These are phyloP conservation scores for Hirudinaria manillensis DNA, from an alignment of 2,888 invertebrate species.

Conservation along the genomic window DNA sequence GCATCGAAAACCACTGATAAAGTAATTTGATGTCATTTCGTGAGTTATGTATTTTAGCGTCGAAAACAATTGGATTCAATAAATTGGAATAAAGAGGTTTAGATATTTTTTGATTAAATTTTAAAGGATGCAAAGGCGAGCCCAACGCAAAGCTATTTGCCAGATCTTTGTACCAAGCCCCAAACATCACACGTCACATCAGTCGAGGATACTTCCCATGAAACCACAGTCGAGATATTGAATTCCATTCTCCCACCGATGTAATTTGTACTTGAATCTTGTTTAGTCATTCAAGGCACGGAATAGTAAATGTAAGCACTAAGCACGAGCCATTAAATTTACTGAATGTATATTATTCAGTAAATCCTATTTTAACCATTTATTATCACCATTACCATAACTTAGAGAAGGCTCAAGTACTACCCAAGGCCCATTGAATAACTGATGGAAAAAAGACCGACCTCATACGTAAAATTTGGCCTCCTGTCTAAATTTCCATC, in stretches of 20 bases:
- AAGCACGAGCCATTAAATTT: background rate
- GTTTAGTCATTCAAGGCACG: background rate
- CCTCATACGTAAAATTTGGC: too few species aligned
- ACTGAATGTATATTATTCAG: background rate
- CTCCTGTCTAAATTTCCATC: too few species aligned
- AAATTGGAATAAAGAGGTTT: constrained; percentile 36
- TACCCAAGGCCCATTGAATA: too few species aligned
- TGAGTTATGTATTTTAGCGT: background rate
- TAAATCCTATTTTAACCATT: background rate
- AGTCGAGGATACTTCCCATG: constrained; percentile 57
- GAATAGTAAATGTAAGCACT: background rate
- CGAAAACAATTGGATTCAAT: constrained; percentile 41
- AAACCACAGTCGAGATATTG: constrained; percentile 86
- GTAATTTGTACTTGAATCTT: constrained; percentile 40
- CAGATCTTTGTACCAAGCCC: constrained; percentile 48
- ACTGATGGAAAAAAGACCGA: too few species aligned
- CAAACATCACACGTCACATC: constrained; percentile 44
- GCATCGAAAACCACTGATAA: constrained; percentile 71
- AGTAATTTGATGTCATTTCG: constrained; percentile 43
- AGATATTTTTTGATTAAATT: constrained; percentile 47
- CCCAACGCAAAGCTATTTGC: constrained; percentile 38
- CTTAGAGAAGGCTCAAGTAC: too few species aligned
- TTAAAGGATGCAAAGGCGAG: constrained; percentile 43
- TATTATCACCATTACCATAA: background rate
- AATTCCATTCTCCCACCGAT: constrained; percentile 85